Conservation (phyloP, 1,140 invertebrate species). For the Idris sp. region DNA sequence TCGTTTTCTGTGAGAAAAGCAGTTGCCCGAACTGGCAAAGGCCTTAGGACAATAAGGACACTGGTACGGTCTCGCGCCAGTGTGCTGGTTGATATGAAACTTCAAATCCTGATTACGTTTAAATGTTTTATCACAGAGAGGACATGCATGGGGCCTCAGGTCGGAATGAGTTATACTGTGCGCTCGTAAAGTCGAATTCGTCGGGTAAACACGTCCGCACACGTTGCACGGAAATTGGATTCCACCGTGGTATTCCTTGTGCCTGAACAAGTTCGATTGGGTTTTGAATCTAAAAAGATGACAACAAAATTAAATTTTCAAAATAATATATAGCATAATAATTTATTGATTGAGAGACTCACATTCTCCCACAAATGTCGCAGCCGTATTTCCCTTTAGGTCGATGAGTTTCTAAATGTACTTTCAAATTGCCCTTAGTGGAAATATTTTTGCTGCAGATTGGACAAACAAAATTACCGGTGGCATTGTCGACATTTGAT, state of each 20-base stretch:
- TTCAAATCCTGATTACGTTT: conserved; percentile 87
- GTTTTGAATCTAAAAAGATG: conserved; percentile 84
- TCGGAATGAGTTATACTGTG: conserved; percentile 86
- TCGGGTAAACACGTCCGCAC: conserved; percentile 84
- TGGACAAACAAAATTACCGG: conserved; percentile 78
- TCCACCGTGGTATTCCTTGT: conserved; percentile 83
- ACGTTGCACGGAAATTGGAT: conserved; percentile 83
- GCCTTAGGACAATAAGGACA: conserved; percentile 89
- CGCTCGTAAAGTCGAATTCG: conserved; percentile 83
- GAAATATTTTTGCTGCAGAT: conserved; percentile 82
- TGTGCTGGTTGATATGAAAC: conserved; percentile 89
- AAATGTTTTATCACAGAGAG: conserved; percentile 85
- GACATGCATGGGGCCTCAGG: conserved; percentile 84
- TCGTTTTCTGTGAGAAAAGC: conserved; percentile 85
- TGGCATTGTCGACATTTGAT: conserved; percentile 64
- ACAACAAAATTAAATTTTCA: too few relatives aligned
- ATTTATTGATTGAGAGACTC: conserved; percentile 71
- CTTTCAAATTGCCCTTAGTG: conserved; percentile 82
- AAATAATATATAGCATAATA: too few relatives aligned
- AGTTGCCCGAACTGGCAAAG: conserved; percentile 88
- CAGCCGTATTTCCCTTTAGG: conserved; percentile 82
- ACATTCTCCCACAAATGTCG: conserved; percentile 85
- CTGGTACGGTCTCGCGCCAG: conserved; percentile 87
- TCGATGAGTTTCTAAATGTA: conserved; percentile 83
- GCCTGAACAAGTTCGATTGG: conserved; percentile 82